Conservation (phyloP, 2,888 invertebrate species). For the Tetanocera ferruginea region DNA sequence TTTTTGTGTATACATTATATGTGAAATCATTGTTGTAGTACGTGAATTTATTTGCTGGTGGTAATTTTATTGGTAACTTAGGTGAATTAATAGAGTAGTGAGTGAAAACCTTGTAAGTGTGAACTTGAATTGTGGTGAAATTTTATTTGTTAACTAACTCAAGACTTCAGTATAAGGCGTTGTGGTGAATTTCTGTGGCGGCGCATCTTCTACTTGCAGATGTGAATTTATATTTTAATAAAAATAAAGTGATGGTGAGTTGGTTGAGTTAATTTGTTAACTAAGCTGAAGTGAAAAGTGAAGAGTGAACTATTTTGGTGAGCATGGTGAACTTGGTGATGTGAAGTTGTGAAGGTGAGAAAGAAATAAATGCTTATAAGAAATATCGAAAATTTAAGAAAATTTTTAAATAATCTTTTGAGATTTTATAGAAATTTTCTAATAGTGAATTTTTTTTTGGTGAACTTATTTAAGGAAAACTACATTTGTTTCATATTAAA, state of each 20-base stretch:
- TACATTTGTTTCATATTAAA: not conserved
- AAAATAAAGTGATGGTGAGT: not conserved
- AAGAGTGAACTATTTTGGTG: slow-evolving; percentile 9
- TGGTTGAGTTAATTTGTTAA: not conserved
- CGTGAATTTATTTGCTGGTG: too few relatives aligned
- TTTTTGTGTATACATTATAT: too few relatives aligned
- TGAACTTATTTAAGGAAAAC: not conserved
- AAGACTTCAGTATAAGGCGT: too few relatives aligned
- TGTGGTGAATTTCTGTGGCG: not conserved
- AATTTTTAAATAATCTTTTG: not conserved
- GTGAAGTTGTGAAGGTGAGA: slow-evolving; percentile 7
- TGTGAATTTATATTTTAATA: not conserved
- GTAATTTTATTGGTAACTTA: too few relatives aligned
- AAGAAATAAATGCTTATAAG: slow-evolving; percentile 19
- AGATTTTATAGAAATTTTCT: not conserved
- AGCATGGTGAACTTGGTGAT: slow-evolving; percentile 36
- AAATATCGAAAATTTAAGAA: not conserved
- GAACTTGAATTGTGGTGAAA: too few relatives aligned
- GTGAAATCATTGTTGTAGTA: too few relatives aligned
- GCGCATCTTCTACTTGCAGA: not conserved
- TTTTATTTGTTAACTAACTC: too few relatives aligned
- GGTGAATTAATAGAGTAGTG: too few relatives aligned
- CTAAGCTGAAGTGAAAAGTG: not conserved
- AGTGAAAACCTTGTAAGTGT: too few relatives aligned
- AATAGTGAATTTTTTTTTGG: slow-evolving; percentile 13